phyloP scores from a whole-genome alignment of 2,888 invertebrate species.

The Andrena chrysosceles region DNA sequence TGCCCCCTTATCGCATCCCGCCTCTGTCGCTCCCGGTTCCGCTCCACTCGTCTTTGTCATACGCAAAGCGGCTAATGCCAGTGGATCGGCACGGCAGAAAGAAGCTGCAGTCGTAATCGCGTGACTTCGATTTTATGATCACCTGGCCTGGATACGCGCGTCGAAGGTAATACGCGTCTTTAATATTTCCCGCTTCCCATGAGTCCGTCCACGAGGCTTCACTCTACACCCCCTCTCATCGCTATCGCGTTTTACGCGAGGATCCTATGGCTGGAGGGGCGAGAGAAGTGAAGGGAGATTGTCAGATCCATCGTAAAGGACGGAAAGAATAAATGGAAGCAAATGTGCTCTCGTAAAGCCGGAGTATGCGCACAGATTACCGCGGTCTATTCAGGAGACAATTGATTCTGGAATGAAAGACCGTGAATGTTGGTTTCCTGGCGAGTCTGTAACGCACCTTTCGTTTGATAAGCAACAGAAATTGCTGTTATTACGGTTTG shows the following conservation, averaged over 20 bases:
- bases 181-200: conserved; percentile 1
- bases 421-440: background rate
- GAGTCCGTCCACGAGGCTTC: too few relatives aligned
- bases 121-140: conserved; percentile 53
- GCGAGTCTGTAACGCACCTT: background rate
- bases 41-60: conserved; percentile 8
- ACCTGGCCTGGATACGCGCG: conserved; percentile 18
- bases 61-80: conserved; percentile 53
- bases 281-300: too few relatives aligned
- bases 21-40: background rate
- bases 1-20: conserved; percentile 13
- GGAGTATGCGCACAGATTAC: background rate
- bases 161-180: background rate
- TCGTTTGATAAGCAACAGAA: background rate
- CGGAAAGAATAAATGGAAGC: background rate
- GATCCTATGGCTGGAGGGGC: too few relatives aligned
- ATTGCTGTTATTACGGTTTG: conserved; percentile 19
- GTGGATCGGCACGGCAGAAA: conserved; percentile 38
- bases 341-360: background rate
- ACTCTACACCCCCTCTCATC: too few relatives aligned
- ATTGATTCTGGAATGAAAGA: background rate
- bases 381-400: background rate
- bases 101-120: conserved; percentile 55
- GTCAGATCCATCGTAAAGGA: too few relatives aligned
- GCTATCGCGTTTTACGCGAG: too few relatives aligned